Base-by-base conservation (phyloP, 2,888 invertebrate genomes). In the Aromia moschata region DNA sequence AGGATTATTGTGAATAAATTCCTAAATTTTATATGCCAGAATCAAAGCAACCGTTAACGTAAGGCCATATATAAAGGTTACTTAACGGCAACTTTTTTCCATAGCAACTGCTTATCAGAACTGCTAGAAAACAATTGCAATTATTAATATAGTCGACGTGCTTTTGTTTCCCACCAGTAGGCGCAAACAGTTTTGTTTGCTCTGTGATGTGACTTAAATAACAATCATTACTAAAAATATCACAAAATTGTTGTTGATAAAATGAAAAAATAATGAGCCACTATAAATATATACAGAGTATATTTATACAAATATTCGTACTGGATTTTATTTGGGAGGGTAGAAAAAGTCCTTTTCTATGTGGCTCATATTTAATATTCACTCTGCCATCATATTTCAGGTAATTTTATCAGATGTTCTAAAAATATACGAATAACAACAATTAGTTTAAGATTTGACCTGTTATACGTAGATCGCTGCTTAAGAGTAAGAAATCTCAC, bases 141-240 rank as follows among this genome's bases (percentile, higher is more conserved):
- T 47, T 44, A 54, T 58, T 25, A 20, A 37, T 37, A 25, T 38
- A 18, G 16, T 41, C 3, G 20, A 37, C 9, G 16, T 55, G 57
- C 60, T 47, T 20, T 64, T 59, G 64, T 58, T 58, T 59, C 52
- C 70, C 70, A 73, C 72, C 70, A 70, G 71, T 73, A 64, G 73
- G 72, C 60, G 74, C 75, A 76, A 77, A 77, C 76, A 75, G 70
- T 70, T 73, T 67, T 71, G 77, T 78, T 77, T 76, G 77, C 77
- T 77, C 77, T 74, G 80, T 82, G 82, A 81, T 82, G 82, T 82
- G 81, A 82, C 82, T 83, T 82, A 83, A 82, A 82, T 82, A 83
- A 83, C 82, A 82, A 82, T 80, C 81, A 81, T 82, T 82, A 82
- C 81, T 83, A 83, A 83, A 72, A 83, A 83, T 83, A 83, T 83